Evolutionary conservation across 2,797 vertebrate species (phyloP).

Genomic region (Parambassis ranga): DNA sequence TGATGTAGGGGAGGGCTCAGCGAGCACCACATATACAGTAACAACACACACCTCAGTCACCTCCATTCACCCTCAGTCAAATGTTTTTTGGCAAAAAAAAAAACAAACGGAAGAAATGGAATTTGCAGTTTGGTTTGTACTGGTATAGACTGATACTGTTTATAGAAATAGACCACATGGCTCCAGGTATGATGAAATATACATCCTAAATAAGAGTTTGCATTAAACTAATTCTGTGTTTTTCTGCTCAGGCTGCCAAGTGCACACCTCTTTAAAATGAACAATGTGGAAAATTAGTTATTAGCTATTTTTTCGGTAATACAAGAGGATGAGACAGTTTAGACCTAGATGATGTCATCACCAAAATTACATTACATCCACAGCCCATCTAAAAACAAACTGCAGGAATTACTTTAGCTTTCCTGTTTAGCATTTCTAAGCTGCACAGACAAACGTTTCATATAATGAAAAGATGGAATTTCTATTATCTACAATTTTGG

Average conservation of each 20-base stretch:
- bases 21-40: slow-evolving; percentile 5
- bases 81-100: background rate
- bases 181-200: background rate
- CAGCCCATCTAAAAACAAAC: background rate
- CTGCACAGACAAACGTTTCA: background rate
- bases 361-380: no score
- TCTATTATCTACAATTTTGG: no score
- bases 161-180: background rate
- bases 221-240: background rate
- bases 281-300: no score
- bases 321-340: no score
- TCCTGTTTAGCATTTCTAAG: background rate
- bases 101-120: background rate
- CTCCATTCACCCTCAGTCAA: slow-evolving; percentile 36
- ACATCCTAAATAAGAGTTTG: background rate
- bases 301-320: no score
- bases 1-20: background rate
- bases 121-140: background rate
- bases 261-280: no score
- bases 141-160: background rate
- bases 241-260: background rate
- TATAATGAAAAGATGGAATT: no score
- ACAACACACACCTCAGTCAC: background rate
- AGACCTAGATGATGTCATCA: no score
- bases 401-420: no score